phyloP scores from a whole-genome alignment of 2,113 vertebrate genomes.

The Scomber japonicus region DNA sequence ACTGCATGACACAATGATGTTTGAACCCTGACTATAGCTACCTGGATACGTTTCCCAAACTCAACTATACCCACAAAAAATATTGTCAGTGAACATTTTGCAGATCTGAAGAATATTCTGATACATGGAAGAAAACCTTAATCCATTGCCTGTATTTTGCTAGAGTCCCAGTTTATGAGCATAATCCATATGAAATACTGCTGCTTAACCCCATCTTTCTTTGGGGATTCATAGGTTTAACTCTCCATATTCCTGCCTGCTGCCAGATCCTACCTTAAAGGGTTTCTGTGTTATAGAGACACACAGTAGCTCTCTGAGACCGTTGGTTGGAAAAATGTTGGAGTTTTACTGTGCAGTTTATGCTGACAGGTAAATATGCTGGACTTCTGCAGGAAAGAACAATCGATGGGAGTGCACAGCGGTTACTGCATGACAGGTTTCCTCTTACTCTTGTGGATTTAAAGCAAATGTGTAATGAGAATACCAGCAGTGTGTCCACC shows the following conservation, averaged over 20 bases:
- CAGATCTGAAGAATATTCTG: no score
- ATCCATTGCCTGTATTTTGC: neutral
- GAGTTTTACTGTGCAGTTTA: constrained; percentile 20
- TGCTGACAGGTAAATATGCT: constrained; percentile 38
- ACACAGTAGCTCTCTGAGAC: constrained; percentile 23
- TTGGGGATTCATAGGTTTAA: constrained; percentile 3
- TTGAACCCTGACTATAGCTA: no score
- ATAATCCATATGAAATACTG: no score
- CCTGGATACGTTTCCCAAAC: no score
- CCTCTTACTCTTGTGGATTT: constrained; percentile 2
- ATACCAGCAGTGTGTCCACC: neutral
- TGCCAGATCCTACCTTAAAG: constrained; percentile 41
- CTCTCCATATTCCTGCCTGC: neutral
- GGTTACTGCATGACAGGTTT: neutral
- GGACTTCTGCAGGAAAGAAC: neutral
- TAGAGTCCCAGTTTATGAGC: neutral
- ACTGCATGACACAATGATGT: no score
- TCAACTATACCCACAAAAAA: no score
- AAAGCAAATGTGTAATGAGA: constrained; percentile 31
- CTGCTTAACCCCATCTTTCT: constrained; percentile 11
- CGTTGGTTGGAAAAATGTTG: constrained; percentile 42
- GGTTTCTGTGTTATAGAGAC: constrained; percentile 33
- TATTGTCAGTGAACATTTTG: no score
- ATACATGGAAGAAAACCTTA: no score
- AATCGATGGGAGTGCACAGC: neutral